phyloP scores from a whole-genome alignment of 2,797 vertebrate genomes.

The Macropus fuliginosus region DNA sequence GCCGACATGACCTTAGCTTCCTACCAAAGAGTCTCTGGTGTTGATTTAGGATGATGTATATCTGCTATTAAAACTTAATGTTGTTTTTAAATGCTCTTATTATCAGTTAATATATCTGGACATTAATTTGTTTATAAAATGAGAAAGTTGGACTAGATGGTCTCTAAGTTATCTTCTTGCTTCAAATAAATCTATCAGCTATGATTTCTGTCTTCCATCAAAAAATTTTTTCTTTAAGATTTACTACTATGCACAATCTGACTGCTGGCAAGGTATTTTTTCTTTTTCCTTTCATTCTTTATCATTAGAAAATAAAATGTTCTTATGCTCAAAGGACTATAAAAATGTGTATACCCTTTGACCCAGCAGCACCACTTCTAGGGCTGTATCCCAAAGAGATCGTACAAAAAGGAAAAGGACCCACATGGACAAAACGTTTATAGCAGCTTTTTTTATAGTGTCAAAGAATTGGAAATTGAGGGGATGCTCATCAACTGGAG shows the following conservation, averaged over 20 bases:
- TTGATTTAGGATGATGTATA: not conserved
- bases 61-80: not conserved
- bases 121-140: not conserved
- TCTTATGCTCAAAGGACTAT: not conserved
- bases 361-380: no score
- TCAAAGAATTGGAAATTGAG: no score
- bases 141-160: not conserved
- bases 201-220: not conserved
- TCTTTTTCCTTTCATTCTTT: not conserved
- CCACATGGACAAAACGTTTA: no score
- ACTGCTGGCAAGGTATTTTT: not conserved
- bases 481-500: no score
- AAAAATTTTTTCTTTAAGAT: not conserved
- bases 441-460: no score
- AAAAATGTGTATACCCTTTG: no score
- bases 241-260: not conserved
- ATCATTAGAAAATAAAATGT: not conserved
- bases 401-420: no score
- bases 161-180: not conserved
- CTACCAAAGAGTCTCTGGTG: not conserved
- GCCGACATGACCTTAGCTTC: not conserved
- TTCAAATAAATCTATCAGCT: not conserved
- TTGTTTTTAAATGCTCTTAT: not conserved
- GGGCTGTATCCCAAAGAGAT: no score
- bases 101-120: not conserved